phyloP scores from a whole-genome alignment of 2,113 vertebrate species.

The Pachycephala philippinensis region DNA sequence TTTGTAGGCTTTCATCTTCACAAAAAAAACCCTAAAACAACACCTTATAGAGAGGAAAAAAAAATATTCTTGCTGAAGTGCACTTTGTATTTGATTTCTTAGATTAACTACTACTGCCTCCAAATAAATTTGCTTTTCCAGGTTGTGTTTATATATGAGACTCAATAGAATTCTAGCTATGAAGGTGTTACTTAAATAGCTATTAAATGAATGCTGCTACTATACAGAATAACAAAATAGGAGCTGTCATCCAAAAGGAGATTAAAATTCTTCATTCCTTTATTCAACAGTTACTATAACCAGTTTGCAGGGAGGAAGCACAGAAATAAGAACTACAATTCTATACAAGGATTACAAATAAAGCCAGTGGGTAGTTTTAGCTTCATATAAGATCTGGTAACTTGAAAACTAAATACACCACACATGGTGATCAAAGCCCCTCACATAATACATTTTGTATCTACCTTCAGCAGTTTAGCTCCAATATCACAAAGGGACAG shows the following conservation, averaged over 20 bases:
- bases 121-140: neutral
- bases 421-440: slow-evolving; percentile 51
- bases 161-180: neutral
- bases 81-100: neutral
- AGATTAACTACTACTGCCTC: neutral
- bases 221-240: neutral
- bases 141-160: neutral
- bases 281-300: slow-evolving; percentile 9
- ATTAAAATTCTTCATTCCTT: neutral
- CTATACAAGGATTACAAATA: slow-evolving; percentile 31
- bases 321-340: slow-evolving; percentile 15
- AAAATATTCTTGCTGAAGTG: neutral
- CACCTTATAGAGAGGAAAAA: neutral
- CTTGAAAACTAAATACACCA: slow-evolving; percentile 3
- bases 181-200: neutral
- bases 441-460: slow-evolving; percentile 8
- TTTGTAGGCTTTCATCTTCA: neutral
- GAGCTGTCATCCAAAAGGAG: neutral
- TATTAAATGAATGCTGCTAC: neutral
- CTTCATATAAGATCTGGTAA: slow-evolving; percentile 8
- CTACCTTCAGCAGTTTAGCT: neutral
- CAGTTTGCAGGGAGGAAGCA: neutral
- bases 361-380: slow-evolving; percentile 51
- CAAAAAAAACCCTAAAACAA: neutral
- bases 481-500: slow-evolving; percentile 23